phyloP scores from a whole-genome alignment of 1,140 invertebrate species.

The Metopolophium dirhodum region DNA sequence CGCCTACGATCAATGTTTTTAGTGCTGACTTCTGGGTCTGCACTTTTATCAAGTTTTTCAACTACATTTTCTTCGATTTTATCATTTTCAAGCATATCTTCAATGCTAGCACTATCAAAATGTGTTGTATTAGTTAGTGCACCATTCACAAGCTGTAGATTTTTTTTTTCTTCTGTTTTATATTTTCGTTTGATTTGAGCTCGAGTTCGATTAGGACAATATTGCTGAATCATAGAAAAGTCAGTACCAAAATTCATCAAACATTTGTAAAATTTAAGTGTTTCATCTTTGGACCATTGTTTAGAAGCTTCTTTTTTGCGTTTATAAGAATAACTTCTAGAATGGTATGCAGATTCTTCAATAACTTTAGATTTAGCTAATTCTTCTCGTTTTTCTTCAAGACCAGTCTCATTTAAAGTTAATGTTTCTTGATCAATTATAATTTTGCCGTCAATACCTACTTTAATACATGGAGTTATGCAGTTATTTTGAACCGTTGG shows the following conservation, averaged over 20 bases:
- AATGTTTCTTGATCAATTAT: conserved; percentile 81
- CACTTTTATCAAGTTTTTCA: not conserved
- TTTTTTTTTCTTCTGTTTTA: conserved; percentile 71
- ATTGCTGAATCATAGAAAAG: conserved; percentile 82
- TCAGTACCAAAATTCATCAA: conserved; percentile 86
- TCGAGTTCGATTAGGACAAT: conserved; percentile 80
- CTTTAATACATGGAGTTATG: conserved; percentile 79
- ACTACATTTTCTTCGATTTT: not conserved
- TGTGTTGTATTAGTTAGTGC: conserved; percentile 66
- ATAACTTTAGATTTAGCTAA: conserved; percentile 72
- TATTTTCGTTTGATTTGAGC: conserved; percentile 83
- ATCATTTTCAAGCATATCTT: conserved; percentile 60
- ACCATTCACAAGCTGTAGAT: conserved; percentile 67
- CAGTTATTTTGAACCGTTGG: conserved; percentile 67
- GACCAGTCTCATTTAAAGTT: conserved; percentile 74
- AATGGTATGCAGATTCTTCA: conserved; percentile 68
- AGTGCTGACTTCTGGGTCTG: not conserved
- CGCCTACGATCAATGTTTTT: not conserved
- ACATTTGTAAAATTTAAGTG: conserved; percentile 86
- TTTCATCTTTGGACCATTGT: conserved; percentile 67
- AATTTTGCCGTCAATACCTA: conserved; percentile 85
- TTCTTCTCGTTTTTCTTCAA: conserved; percentile 69
- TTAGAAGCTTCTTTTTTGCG: conserved; percentile 61
- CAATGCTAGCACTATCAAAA: conserved; percentile 66
- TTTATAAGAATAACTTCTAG: conserved; percentile 68